Base-by-base conservation (phyloP, 92 coral and sea anemone genomes). In the Heliopora coerulea region DNA sequence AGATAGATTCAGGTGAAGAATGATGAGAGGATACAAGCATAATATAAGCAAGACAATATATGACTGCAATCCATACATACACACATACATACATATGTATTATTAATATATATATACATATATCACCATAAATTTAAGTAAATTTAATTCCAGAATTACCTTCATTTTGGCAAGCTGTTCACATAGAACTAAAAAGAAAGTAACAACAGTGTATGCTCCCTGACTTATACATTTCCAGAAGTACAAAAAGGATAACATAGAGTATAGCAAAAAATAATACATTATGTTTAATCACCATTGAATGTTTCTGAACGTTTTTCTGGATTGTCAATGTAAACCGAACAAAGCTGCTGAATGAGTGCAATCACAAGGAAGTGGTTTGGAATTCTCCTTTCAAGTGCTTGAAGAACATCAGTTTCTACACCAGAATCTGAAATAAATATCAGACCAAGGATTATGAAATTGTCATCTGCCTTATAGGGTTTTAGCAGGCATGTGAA, bases 121-220 rank as follows among this genome's bases (percentile, higher is more conserved):
- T n/a, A n/a, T n/a, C n/a, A n/a, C n/a, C n/a, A n/a, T n/a, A n/a
- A n/a, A n/a, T n/a, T n/a, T n/a, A n/a, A n/a, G n/a, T n/a, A n/a
- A n/a, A n/a, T n/a, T n/a, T n/a, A n/a, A n/a, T n/a, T n/a, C n/a
- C n/a, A n/a, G n/a, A n/a, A n/a, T n/a, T 65, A 92, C 98, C 91
- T 93, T 90, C 96, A 93, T 90, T 68, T 75, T 83, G 32, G 89
- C 90, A 28, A 93, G 88, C 86, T 93, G 98, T 60, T 90, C 89
- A 80, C 98, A 93, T 8, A 93, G 75, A 64, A 89, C 98, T 93
- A 69, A 24, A 67, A 46, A 0, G 12, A 66, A 21, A 10, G 44
- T 41, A 25, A 30, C 33, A 59, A 29, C 20, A 30, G 11, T 4
- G 11, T 4, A 11, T 37, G 42, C 42, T 37, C 42, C 11, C 11